phyloP scores from a whole-genome alignment of 2,797 vertebrate species.

The Nannoperca obscura region DNA sequence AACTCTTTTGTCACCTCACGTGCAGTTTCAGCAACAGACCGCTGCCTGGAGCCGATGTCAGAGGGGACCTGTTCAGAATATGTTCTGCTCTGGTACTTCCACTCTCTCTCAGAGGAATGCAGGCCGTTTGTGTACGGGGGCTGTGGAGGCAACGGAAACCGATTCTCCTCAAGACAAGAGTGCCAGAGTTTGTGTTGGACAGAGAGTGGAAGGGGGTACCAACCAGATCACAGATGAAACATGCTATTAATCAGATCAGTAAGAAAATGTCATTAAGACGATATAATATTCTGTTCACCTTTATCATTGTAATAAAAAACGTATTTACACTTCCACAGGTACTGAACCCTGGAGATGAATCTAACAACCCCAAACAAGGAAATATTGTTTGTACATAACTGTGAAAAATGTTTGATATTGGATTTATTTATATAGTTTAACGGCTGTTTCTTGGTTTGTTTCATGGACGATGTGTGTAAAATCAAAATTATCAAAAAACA shows the following conservation, averaged over 20 bases:
- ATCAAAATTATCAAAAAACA: conserved; percentile 18
- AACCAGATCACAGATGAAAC: conserved; percentile 3
- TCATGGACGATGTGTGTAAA: conserved; percentile 24
- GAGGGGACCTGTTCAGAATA: conserved; percentile 89
- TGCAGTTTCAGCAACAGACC: conserved; percentile 61
- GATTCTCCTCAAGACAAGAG: conserved; percentile 82
- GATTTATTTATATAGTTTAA: conserved; percentile 69
- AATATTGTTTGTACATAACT: conserved; percentile 64
- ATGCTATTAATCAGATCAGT: conserved; percentile 5
- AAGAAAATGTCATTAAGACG: background rate
- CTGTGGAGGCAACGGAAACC: conserved; percentile 89
- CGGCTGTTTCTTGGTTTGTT: conserved; percentile 21
- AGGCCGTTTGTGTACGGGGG: conserved; percentile 91
- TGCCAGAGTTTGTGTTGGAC: conserved; percentile 83
- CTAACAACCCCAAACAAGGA: conserved; percentile 6
- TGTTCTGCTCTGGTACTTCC: conserved; percentile 91
- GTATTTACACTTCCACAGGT: conserved; percentile 51
- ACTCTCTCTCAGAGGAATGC: conserved; percentile 78
- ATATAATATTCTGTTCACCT: background rate
- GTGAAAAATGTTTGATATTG: conserved; percentile 62
- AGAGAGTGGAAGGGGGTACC: conserved; percentile 58
- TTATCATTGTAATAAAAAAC: background rate
- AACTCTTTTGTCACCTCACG: background rate
- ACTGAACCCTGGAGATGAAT: conserved; percentile 55
- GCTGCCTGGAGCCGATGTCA: conserved; percentile 87